Percentiles rank a stretch among this genome's conserved stretches.
Evolutionary conservation across 1,140 invertebrate genomes (phyloP).

Genomic region (Metopolophium dirhodum): DNA sequence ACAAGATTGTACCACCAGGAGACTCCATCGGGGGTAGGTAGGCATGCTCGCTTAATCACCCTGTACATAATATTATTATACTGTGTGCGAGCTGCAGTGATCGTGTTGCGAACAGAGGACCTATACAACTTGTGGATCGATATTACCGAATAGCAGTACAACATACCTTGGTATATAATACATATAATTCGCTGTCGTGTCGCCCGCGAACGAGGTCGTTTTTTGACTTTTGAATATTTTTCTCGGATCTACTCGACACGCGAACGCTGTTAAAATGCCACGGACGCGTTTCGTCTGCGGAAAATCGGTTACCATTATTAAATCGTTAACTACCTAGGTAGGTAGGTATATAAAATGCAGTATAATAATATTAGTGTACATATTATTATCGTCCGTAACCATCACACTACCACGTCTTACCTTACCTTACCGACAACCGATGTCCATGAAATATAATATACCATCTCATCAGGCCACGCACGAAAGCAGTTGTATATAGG

Average conservation of each 20-base stretch:
- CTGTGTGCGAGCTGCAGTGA: not conserved
- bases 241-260: not conserved
- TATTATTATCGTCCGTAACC: not conserved
- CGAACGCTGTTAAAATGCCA: not conserved
- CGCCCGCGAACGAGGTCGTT: not conserved
- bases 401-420: not conserved
- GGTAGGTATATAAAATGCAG: too few species aligned
- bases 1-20: too few species aligned
- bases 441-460: not conserved
- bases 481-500: not conserved
- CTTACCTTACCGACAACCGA: not conserved
- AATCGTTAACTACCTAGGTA: too few species aligned
- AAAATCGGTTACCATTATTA: not conserved
- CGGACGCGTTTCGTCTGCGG: not conserved
- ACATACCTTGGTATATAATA: not conserved
- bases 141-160: not conserved
- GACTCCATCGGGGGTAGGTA: too few species aligned
- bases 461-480: not conserved
- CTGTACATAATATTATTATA: not conserved
- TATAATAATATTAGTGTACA: not conserved
- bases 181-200: not conserved
- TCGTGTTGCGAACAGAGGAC: not conserved
- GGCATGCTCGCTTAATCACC: not conserved
- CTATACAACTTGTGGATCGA: not conserved
- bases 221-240: slow-evolving; percentile 14